Conservation (phyloP, 2,113 vertebrate genomes). For the Raja brachyura region DNA sequence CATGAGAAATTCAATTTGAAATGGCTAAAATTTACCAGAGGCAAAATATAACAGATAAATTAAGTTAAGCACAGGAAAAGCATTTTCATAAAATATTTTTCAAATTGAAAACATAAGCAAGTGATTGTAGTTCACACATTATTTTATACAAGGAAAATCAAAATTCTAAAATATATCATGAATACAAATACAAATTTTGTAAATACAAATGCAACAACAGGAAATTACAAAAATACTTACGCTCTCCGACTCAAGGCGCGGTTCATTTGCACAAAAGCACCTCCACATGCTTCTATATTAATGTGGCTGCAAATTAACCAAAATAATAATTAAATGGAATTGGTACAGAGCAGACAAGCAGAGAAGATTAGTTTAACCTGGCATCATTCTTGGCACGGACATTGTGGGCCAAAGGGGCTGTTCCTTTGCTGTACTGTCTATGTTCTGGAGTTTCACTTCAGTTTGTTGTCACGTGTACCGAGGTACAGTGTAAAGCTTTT, state of each 20-base stretch:
- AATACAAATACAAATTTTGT: not conserved
- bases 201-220: not conserved
- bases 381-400: too few species aligned
- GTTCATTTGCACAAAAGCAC: conserved; percentile 66
- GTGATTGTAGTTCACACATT: conserved; percentile 34
- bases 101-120: not conserved
- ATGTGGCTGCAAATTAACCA: conserved; percentile 42
- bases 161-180: not conserved
- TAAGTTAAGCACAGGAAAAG: not conserved
- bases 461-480: too few species aligned
- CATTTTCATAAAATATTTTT: not conserved
- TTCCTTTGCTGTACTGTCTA: too few species aligned
- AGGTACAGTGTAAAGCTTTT: too few species aligned
- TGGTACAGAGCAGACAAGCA: not conserved
- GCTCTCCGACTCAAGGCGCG: conserved; percentile 50
- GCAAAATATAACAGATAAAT: not conserved
- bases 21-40: not conserved
- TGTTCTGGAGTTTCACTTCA: too few species aligned
- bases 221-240: conserved; percentile 56
- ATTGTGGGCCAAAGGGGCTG: too few species aligned
- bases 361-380: not conserved
- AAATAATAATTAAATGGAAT: conserved; percentile 17
- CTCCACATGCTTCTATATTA: conserved; percentile 65
- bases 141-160: not conserved
- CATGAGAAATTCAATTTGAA: not conserved